Percentiles rank a stretch among this genome's conserved stretches.
phyloP scores from a whole-genome alignment of 2,113 vertebrate species.

The Urocynchramus pylzowi region DNA sequence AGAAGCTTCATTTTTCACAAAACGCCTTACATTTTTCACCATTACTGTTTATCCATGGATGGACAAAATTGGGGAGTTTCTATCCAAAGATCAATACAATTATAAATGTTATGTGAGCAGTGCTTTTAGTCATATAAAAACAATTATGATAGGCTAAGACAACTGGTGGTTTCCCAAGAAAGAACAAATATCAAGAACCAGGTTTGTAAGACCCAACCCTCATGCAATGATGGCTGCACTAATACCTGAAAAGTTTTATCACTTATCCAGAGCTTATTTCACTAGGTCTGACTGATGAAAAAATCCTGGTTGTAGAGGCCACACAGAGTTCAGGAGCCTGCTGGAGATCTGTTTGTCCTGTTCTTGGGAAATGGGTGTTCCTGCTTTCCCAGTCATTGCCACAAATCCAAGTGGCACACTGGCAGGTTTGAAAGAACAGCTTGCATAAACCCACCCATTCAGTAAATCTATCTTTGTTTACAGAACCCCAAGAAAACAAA shows the following conservation, averaged over 20 bases:
- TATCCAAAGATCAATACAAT: not conserved
- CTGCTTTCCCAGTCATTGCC: not conserved
- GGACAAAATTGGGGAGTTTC: not conserved
- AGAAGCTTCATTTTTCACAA: not conserved
- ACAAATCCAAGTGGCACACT: not conserved
- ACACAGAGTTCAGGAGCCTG: not conserved
- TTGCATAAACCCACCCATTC: not conserved
- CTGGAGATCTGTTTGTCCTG: not conserved
- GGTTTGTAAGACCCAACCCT: conserved; percentile 29
- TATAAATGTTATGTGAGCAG: not conserved
- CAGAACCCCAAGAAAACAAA: not conserved
- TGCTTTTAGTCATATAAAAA: not conserved
- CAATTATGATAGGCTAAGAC: not conserved
- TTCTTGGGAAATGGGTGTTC: not conserved
- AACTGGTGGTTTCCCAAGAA: not conserved
- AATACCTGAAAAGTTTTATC: conserved; percentile 42
- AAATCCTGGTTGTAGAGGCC: not conserved
- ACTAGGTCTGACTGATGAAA: not conserved
- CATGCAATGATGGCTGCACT: not conserved
- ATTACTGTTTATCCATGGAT: not conserved
- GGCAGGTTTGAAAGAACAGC: not conserved
- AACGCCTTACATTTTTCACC: not conserved
- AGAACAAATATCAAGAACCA: not conserved
- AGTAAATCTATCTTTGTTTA: not conserved
- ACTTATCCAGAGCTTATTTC: conserved; percentile 2